Conservation (phyloP, 2,888 invertebrate genomes). For the Melieria picta region DNA sequence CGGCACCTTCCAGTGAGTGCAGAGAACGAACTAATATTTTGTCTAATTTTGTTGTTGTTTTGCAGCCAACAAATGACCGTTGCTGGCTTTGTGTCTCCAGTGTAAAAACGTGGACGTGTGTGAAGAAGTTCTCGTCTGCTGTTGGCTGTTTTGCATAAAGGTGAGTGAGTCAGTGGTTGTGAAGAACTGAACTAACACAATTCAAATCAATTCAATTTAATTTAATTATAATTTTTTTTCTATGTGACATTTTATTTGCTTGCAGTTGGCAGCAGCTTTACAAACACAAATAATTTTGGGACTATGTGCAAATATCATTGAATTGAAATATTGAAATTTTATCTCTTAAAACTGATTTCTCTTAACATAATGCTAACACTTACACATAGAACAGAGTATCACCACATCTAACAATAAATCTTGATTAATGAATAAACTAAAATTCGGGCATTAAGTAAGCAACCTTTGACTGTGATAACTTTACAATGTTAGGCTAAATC, state of each 20-base stretch:
- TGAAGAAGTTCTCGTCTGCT: no score
- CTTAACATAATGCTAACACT: no score
- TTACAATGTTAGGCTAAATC: conserved; percentile 4
- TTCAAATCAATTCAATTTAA: neutral
- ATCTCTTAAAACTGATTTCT: neutral
- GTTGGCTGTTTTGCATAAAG: no score
- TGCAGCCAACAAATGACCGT: conserved; percentile 75
- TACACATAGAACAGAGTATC: neutral
- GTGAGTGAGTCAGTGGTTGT: no score
- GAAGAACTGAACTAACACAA: no score
- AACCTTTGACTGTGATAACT: conserved; percentile 6
- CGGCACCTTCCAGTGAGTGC: conserved; percentile 36
- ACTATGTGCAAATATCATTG: conserved; percentile 28
- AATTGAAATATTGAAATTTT: conserved; percentile 3
- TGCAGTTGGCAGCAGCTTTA: neutral
- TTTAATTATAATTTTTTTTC: neutral
- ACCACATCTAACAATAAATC: neutral
- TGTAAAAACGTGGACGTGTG: conserved; percentile 67
- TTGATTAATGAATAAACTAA: conserved; percentile 6
- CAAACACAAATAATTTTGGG: conserved; percentile 7
- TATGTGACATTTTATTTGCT: neutral
- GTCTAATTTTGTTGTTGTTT: conserved; percentile 34
- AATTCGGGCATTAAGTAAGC: neutral
- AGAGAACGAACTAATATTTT: conserved; percentile 37
- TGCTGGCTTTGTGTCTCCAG: conserved; percentile 79